Base-by-base conservation (phyloP, 2,797 vertebrate species). In the Fistularia tabacaria region DNA sequence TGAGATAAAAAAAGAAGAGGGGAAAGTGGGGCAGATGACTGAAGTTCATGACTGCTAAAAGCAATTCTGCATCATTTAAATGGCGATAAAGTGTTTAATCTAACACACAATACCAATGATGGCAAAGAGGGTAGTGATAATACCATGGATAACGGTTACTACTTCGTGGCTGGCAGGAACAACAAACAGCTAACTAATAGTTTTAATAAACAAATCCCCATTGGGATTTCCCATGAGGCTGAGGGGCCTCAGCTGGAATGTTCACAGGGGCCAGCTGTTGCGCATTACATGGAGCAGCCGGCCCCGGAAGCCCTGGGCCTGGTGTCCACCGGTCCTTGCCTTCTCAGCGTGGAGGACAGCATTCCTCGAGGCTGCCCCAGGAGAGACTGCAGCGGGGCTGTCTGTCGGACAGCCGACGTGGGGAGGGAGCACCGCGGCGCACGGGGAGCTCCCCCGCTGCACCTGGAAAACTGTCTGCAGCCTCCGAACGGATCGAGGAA, bases 241-340 rank as follows among this genome's bases (percentile, higher is more conserved):
- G 54, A 82, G 76, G 83, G 85, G 85, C 85, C 83, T 84, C 84
- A 80, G 86, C 81, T 82, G 84, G 86, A 88, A 89, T 88, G 86
- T 88, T 87, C 81, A 85, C 79, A 82, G 85, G 77, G 81, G 80
- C 85, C 89, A 90, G 88, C 88, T 89, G 89, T 88, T 86, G 76
- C 70, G 78, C 79, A 85, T 89, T 89, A 90, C 57, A 82, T 42
- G 39, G 74, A 87, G 80, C 80, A 82, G 80, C 75, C 85, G 57
- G 77, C 83, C 81, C 86, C 77, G 80, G 83, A 88, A 87, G 83
- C 85, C 67, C 66, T 50, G 54, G 64, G 60, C 81, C 79, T 59
- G 82, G 66, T 81, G 85, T 85, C 79, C 73, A 80, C 60, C 74
- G 81, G 82, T 67, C 66, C 46, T 64, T n/a, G 69, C 70, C 73